These are phyloP conservation scores for Dryoscopus gambensis DNA, from an alignment of 2,113 vertebrate genomes.

Conservation along the genomic window DNA sequence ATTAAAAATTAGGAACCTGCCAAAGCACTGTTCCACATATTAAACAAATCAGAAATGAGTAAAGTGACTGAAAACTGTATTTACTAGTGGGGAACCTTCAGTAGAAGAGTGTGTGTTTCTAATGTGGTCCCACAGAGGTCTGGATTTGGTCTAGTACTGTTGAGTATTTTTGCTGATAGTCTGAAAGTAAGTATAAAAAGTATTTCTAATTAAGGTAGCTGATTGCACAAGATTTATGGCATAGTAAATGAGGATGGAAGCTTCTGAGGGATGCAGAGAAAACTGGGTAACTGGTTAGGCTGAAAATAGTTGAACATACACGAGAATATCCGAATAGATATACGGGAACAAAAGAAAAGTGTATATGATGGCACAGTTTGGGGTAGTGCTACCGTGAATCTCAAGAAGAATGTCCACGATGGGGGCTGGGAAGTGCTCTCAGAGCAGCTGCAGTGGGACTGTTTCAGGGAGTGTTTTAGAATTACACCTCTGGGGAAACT, in stretches of 20 bases:
- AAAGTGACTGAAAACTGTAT: not conserved
- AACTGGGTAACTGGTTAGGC: not conserved
- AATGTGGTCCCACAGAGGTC: not conserved
- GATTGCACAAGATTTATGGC: not conserved
- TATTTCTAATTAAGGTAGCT: not conserved
- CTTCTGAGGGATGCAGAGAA: not conserved
- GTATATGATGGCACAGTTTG: not conserved
- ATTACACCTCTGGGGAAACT: conserved; percentile 22
- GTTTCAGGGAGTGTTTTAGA: not conserved
- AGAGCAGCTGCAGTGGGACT: not conserved
- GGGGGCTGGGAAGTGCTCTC: not conserved
- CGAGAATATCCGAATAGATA: not conserved
- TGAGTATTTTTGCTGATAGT: not conserved
- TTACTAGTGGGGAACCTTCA: not conserved
- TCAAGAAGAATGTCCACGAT: not conserved
- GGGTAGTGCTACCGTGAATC: not conserved
- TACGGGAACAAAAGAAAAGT: not conserved
- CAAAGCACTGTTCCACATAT: not conserved
- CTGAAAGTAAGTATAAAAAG: not conserved
- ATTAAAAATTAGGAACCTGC: not conserved
- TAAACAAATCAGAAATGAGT: not conserved
- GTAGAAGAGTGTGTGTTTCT: not conserved
- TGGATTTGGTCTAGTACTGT: not conserved
- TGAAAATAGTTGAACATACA: not conserved
- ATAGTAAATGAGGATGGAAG: not conserved